Evolutionary conservation across 2,888 invertebrate genomes (phyloP).

Genomic region (Uloborus plumipes): DNA sequence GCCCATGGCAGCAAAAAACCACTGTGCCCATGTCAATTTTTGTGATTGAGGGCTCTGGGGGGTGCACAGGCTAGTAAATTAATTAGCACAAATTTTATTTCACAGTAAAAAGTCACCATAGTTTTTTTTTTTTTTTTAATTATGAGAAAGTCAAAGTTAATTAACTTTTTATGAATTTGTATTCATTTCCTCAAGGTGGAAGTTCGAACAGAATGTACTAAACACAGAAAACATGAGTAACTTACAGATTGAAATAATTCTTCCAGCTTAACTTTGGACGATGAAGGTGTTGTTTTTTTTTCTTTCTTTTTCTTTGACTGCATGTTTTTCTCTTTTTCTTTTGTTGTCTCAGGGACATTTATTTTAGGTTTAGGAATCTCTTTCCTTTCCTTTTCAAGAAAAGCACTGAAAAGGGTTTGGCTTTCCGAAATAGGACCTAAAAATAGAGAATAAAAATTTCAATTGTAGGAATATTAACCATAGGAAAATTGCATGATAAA

Average conservation of each 20-base stretch:
- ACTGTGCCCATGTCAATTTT: too few relatives aligned
- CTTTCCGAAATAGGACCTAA: slow-evolving; percentile 58
- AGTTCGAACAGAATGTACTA: not conserved
- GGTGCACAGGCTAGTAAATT: too few relatives aligned
- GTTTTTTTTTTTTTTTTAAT: not conserved
- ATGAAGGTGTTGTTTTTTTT: slow-evolving; percentile 10
- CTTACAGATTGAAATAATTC: slow-evolving; percentile 23
- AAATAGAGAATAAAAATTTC: too few relatives aligned
- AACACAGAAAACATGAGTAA: not conserved
- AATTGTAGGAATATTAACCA: too few relatives aligned
- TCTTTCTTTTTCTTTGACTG: slow-evolving; percentile 32
- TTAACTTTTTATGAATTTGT: not conserved
- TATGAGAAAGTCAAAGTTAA: not conserved
- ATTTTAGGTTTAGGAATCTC: slow-evolving; percentile 28
- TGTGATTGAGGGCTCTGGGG: too few relatives aligned
- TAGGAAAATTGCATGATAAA: too few relatives aligned
- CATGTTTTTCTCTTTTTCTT: slow-evolving; percentile 37
- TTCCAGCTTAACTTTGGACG: slow-evolving; percentile 30
- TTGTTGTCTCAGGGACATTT: slow-evolving; percentile 9
- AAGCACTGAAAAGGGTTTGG: slow-evolving; percentile 47
- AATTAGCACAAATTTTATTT: too few relatives aligned
- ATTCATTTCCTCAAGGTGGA: not conserved
- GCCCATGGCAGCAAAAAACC: too few relatives aligned
- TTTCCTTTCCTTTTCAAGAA: slow-evolving; percentile 55
- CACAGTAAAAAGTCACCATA: too few relatives aligned